Evolutionary conservation across 2,888 invertebrate species (phyloP).

Genomic region (Lacanobia wlatinum): DNA sequence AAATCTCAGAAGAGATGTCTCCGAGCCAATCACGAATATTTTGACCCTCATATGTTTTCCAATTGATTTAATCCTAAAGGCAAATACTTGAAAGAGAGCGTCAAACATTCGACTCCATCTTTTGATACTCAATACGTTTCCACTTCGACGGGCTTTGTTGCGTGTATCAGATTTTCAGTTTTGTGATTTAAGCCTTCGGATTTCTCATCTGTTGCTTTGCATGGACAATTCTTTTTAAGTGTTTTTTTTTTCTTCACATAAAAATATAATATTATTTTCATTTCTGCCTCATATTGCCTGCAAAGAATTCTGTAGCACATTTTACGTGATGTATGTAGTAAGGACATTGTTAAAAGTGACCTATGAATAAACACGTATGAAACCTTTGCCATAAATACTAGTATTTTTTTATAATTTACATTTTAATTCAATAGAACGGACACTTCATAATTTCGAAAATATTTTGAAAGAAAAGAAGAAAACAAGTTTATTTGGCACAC

Average conservation of each 20-base stretch:
- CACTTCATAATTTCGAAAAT: too few relatives aligned
- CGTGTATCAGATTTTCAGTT: slow-evolving; percentile 54
- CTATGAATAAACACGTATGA: too few relatives aligned
- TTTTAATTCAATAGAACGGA: too few relatives aligned
- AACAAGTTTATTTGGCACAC: too few relatives aligned
- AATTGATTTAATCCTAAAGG: slow-evolving; percentile 70
- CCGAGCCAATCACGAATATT: slow-evolving; percentile 57
- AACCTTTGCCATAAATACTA: too few relatives aligned
- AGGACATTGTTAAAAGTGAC: too few relatives aligned
- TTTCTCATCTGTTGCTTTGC: slow-evolving; percentile 55
- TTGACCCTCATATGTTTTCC: slow-evolving; percentile 68
- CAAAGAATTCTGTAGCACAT: not conserved
- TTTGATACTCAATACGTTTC: slow-evolving; percentile 66
- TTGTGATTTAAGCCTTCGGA: slow-evolving; percentile 36
- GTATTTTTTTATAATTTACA: too few relatives aligned
- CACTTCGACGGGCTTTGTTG: slow-evolving; percentile 64
- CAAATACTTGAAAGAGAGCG: slow-evolving; percentile 69
- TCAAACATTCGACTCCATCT: slow-evolving; percentile 68
- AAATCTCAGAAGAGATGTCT: slow-evolving; percentile 32
- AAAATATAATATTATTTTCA: not conserved
- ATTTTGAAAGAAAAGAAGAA: too few relatives aligned
- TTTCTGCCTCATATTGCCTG: not conserved
- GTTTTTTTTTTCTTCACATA: not conserved
- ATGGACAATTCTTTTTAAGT: slow-evolving; percentile 9
- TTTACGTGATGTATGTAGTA: not conserved